Evolutionary conservation across 2,888 invertebrate genomes (phyloP).

Genomic region (Linnaemya tessellans): DNA sequence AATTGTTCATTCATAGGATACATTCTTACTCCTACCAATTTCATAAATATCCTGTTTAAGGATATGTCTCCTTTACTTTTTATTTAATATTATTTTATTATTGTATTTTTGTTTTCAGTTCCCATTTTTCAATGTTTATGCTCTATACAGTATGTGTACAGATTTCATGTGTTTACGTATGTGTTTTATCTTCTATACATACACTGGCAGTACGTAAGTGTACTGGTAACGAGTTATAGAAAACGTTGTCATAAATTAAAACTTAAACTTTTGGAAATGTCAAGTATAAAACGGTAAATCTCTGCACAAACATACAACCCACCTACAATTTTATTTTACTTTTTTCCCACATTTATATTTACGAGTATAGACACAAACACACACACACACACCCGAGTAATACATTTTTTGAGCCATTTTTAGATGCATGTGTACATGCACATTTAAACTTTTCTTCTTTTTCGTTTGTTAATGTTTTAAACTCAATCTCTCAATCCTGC

Average conservation of each 20-base stretch:
- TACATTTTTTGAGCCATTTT: constrained; percentile 60
- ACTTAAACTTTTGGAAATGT: constrained; percentile 84
- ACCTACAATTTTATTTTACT: constrained; percentile 54
- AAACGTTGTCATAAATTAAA: constrained; percentile 83
- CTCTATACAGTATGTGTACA: background rate
- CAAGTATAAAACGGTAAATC: constrained; percentile 84
- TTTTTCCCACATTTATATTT: constrained; percentile 16
- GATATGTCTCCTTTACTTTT: constrained; percentile 41
- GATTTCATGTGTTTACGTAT: background rate
- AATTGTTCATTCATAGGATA: constrained; percentile 4
- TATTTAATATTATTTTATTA: constrained; percentile 43
- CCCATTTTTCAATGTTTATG: constrained; percentile 32
- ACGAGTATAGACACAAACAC: constrained; percentile 8
- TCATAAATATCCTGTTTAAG: constrained; percentile 60
- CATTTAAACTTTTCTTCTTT: constrained; percentile 48
- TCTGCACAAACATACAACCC: constrained; percentile 76
- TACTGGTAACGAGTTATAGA: constrained; percentile 77
- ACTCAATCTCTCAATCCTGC: constrained; percentile 59
- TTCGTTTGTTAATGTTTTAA: constrained; percentile 60
- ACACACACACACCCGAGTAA: background rate
- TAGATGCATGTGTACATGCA: constrained; percentile 77
- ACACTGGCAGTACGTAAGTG: background rate
- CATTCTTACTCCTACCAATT: constrained; percentile 11
- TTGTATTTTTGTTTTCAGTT: constrained; percentile 44
- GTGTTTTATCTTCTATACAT: constrained; percentile 20